phyloP scores from a whole-genome alignment of 2,797 vertebrate genomes.

The Lacerta agilis region DNA sequence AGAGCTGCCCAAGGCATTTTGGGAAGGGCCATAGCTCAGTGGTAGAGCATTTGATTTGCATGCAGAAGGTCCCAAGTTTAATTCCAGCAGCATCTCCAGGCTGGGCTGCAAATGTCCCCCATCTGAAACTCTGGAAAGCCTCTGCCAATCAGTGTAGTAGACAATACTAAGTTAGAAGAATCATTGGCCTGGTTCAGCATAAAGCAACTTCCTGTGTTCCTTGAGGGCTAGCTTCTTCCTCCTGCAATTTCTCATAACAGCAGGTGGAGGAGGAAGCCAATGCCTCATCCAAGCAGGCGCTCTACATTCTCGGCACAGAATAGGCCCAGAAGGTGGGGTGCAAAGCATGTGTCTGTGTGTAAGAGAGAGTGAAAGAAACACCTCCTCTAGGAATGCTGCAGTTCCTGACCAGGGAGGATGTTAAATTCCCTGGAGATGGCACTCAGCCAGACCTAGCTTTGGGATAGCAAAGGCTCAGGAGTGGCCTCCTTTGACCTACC shows the following conservation, averaged over 20 bases:
- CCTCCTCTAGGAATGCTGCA: constrained; percentile 68
- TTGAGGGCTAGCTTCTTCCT: background rate
- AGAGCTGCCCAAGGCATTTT: background rate
- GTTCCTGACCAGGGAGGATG: constrained; percentile 56
- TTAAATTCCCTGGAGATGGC: constrained; percentile 39
- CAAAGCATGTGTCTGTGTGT: background rate
- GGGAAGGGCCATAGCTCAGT: too few species aligned
- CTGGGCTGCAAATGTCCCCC: too few species aligned
- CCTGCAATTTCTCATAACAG: background rate
- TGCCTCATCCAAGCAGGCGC: constrained; percentile 46
- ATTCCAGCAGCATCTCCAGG: background rate
- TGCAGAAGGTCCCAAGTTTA: too few species aligned
- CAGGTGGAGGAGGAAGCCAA: background rate
- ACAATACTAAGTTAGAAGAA: too few species aligned
- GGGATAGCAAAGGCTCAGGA: background rate
- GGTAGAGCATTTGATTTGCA: too few species aligned
- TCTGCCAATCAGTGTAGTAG: too few species aligned
- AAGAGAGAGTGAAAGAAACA: constrained; percentile 54
- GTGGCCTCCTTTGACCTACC: background rate
- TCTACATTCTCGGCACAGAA: constrained; percentile 36
- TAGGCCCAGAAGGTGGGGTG: constrained; percentile 49
- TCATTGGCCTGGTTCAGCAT: too few species aligned
- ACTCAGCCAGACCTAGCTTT: constrained; percentile 46
- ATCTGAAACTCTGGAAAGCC: too few species aligned
- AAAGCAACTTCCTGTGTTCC: background rate